Conservation (phyloP, 2,888 invertebrate genomes). For the Xanthia togata region DNA sequence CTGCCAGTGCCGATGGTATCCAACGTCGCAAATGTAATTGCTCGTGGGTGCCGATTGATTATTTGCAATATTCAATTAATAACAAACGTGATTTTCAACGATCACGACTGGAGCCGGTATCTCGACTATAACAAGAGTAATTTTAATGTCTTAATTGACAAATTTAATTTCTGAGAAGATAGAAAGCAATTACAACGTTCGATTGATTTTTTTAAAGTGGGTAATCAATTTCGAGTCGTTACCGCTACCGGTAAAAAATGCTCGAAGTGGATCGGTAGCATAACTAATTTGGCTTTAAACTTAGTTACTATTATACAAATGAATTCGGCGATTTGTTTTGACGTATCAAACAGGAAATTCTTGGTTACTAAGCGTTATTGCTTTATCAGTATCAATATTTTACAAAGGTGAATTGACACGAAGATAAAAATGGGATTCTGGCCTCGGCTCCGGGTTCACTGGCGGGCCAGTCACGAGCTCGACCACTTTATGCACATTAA, state of each 20-base stretch:
- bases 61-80: constrained; percentile 86
- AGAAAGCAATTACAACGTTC: constrained; percentile 74
- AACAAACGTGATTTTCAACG: constrained; percentile 81
- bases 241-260: constrained; percentile 74
- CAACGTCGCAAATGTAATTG: constrained; percentile 78
- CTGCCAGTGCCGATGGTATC: constrained; percentile 75
- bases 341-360: constrained; percentile 81
- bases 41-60: constrained; percentile 83
- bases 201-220: constrained; percentile 72
- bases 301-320: constrained; percentile 64
- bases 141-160: constrained; percentile 83
- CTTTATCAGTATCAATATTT: constrained; percentile 84
- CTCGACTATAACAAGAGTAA: constrained; percentile 72
- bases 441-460: constrained; percentile 77
- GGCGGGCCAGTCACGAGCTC: constrained; percentile 85
- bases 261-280: constrained; percentile 68
- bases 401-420: constrained; percentile 79
- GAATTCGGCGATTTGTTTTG: constrained; percentile 66
- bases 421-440: constrained; percentile 80
- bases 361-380: constrained; percentile 75
- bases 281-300: constrained; percentile 64
- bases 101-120: constrained; percentile 76
- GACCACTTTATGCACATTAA: constrained; percentile 85
- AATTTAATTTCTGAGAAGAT: constrained; percentile 76
- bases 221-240: constrained; percentile 72